phyloP scores from a whole-genome alignment of 1,140 invertebrate species.

The Lucilia cuprina region DNA sequence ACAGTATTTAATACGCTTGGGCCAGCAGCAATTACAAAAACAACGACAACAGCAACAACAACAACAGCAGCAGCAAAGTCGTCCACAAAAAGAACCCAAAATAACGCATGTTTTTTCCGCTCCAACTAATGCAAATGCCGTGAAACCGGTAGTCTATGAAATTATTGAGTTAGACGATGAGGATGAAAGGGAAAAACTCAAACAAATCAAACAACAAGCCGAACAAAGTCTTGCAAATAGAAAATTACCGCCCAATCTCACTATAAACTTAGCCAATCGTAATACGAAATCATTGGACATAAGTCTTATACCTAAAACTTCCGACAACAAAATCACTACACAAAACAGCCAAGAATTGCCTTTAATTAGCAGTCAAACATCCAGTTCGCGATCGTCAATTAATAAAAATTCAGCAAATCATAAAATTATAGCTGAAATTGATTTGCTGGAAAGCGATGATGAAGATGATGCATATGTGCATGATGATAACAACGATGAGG shows the following conservation, averaged over 20 bases:
- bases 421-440: conserved; percentile 52
- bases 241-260: neutral
- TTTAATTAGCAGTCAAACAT: neutral
- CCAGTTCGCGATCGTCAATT: neutral
- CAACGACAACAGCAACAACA: neutral
- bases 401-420: conserved; percentile 29
- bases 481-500: conserved; percentile 24
- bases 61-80: neutral
- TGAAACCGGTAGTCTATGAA: conserved; percentile 35
- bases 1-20: conserved; percentile 48
- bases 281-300: conserved; percentile 30
- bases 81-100: neutral
- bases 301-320: conserved; percentile 36
- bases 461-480: conserved; percentile 26
- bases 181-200: conserved; percentile 35
- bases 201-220: conserved; percentile 36
- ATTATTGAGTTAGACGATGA: conserved; percentile 56
- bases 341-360: neutral
- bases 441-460: conserved; percentile 52
- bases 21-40: conserved; percentile 43
- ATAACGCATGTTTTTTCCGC: neutral
- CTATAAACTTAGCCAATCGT: neutral
- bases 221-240: conserved; percentile 17
- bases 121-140: neutral
- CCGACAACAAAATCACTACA: neutral